These are phyloP conservation scores for Sphaerophoria rueppellii DNA, from an alignment of 2,888 invertebrate genomes.

Conservation along the genomic window DNA sequence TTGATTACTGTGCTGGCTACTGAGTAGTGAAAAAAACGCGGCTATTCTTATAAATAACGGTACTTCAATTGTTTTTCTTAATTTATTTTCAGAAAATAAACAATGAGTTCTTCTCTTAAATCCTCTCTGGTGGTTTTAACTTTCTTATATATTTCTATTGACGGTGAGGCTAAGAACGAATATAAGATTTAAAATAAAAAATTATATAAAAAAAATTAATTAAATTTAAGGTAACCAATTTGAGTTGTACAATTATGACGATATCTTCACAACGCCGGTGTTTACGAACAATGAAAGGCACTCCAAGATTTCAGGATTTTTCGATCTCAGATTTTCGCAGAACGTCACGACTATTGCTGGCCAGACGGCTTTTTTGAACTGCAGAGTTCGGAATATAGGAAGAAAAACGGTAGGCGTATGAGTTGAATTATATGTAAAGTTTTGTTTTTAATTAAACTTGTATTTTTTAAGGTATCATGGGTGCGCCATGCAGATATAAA, in stretches of 20 bases:
- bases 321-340: conserved; percentile 78
- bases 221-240: conserved; percentile 59
- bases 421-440: not conserved
- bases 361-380: conserved; percentile 91
- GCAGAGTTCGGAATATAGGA: conserved; percentile 90
- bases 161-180: conserved; percentile 39
- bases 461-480: conserved; percentile 73
- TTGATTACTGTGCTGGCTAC: no score
- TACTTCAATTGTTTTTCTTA: not conserved
- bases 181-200: not conserved
- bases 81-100: conserved; percentile 33
- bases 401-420: conserved; percentile 89
- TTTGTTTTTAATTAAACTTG: not conserved
- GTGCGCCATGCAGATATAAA: conserved; percentile 75
- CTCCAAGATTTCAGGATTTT: conserved; percentile 68
- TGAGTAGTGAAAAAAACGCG: not conserved
- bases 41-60: not conserved
- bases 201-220: not conserved
- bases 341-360: conserved; percentile 92
- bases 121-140: conserved; percentile 50
- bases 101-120: conserved; percentile 59
- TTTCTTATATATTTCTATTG: conserved; percentile 60
- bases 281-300: conserved; percentile 60
- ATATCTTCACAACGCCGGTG: conserved; percentile 59
- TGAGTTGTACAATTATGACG: conserved; percentile 64